These are phyloP conservation scores for Phylloscopus trochiloides DNA, from an alignment of 2,113 vertebrate species.

Conservation along the genomic window DNA sequence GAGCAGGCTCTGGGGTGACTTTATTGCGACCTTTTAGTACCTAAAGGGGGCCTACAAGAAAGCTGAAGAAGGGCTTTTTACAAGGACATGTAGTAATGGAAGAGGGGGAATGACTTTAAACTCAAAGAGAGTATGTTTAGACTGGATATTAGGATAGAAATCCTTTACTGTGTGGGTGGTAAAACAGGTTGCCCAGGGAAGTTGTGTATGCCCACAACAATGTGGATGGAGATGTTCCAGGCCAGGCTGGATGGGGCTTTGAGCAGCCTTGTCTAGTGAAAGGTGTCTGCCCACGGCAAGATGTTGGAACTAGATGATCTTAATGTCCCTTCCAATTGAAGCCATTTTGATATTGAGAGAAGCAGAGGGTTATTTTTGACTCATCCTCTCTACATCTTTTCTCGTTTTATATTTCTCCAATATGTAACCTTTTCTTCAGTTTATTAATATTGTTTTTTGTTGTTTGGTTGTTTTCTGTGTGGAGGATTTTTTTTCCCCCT, in stretches of 20 bases:
- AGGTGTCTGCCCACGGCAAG: neutral
- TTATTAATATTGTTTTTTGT: neutral
- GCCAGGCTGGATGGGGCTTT: neutral
- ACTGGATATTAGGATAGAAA: neutral
- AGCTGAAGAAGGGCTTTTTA: neutral
- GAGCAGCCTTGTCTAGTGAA: neutral
- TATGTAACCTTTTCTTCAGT: neutral
- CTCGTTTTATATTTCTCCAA: neutral
- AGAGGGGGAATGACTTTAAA: neutral
- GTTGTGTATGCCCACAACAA: neutral
- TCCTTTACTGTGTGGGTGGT: neutral
- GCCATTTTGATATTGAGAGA: neutral
- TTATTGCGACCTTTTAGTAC: neutral
- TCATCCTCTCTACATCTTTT: neutral
- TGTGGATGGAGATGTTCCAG: neutral
- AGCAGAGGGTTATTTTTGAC: neutral
- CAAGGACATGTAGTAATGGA: too few relatives aligned
- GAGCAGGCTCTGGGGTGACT: neutral
- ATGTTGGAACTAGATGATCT: neutral
- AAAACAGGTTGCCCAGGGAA: neutral
- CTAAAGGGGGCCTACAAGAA: neutral
- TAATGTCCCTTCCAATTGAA: neutral
- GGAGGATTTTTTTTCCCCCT: rapidly evolving
- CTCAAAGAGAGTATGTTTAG: neutral
- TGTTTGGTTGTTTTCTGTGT: neutral